Evolutionary conservation across 2,113 vertebrate genomes (phyloP).

Genomic region (Pimephales promelas): DNA sequence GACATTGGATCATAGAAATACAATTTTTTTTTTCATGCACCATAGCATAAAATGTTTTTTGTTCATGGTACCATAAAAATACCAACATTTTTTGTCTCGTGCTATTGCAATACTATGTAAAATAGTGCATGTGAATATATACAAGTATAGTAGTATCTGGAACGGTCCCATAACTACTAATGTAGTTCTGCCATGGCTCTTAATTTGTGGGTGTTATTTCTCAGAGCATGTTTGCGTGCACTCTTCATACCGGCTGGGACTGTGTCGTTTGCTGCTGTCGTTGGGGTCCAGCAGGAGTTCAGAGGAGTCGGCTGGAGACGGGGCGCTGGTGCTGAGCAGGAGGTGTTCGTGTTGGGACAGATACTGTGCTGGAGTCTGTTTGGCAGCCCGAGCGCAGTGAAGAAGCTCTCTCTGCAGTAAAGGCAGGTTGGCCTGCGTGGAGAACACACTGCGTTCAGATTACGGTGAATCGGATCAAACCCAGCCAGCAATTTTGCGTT

Average conservation of each 20-base stretch:
- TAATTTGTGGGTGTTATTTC: not conserved
- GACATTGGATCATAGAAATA: too few species aligned
- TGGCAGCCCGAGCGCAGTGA: conserved; percentile 95
- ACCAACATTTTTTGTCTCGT: too few species aligned
- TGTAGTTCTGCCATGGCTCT: not conserved
- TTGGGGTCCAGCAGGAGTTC: conserved; percentile 93
- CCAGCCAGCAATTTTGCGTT: not conserved
- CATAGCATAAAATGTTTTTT: too few species aligned
- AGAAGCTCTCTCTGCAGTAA: conserved; percentile 95
- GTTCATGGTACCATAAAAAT: too few species aligned
- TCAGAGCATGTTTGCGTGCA: not conserved
- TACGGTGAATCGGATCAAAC: not conserved
- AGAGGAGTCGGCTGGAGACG: conserved; percentile 88
- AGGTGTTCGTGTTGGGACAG: conserved; percentile 97
- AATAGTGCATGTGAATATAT: too few species aligned
- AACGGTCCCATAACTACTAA: not conserved
- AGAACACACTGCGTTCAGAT: not conserved
- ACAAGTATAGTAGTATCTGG: too few species aligned
- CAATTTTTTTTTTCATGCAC: too few species aligned
- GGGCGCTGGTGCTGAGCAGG: conserved; percentile 89
- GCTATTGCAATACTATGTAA: too few species aligned
- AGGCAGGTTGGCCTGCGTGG: conserved; percentile 89
- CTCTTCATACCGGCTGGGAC: conserved; percentile 72
- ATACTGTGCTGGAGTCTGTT: conserved; percentile 98
- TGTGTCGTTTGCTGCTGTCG: conserved; percentile 87